Evolutionary conservation across 2,113 vertebrate species (phyloP), one percentile per base, ranked within the genome.

Genomic region (Anoplopoma fimbria): DNA sequence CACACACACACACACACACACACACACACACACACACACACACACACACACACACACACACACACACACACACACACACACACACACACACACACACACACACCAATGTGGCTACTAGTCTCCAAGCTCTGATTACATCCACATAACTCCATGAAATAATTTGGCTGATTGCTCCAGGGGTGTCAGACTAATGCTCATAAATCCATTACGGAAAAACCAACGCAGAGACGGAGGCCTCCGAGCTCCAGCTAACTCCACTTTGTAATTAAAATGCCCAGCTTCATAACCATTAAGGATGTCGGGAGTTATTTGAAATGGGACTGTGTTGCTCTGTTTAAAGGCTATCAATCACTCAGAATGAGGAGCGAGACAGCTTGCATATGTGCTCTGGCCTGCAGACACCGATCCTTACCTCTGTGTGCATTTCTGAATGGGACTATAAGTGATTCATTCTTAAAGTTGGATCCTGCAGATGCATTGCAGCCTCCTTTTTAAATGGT

Each of bases 221-320:
- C 23, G 36, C 51, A 31, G 63, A 68, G 25, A 79, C 63, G 9
- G 60, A 36, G 58, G 65, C 63, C 79, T 75, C 49, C 0, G 1
- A 60, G 77, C 57, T 69, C 15, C 64, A 29, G 60, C 79, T 75
- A 47, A 75, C 70, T 47, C 71, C 27, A n/a, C 47, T 80, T 55
- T 77, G 62, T 77, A 69, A 92, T 89, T 81, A 85, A 86, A 74
- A 61, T 33, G 21, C 53, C 67, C 45, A 38, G 69, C 69, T 82
- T 77, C 49, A 33, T 81, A 67, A 72, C 47, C 15, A 4, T 17
- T 42, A 25, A 69, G 76, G 63, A 78, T 61, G 33, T 17, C 15
- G 0, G 13, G 72, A 72, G 61, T 75, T 45, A 64, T 75, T 29
- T 17, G 17, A 61, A n/a, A 63, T 33, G 29, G 62, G 63, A 36